Conservation (phyloP, 2,113 vertebrate genomes). For the Cygnus atratus region DNA sequence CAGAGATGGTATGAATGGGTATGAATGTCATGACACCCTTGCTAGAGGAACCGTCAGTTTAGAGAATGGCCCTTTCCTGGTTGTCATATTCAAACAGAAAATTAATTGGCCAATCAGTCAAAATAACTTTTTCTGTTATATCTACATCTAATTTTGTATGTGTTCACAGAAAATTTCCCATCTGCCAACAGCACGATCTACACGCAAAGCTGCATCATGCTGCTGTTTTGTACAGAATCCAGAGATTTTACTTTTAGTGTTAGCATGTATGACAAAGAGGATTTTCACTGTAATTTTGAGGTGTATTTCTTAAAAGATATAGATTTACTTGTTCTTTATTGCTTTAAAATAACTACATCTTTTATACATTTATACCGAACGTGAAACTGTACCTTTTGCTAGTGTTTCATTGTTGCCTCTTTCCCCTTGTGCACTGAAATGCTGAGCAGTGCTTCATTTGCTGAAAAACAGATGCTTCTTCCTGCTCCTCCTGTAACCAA, state of each 20-base stretch:
- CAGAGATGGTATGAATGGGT: background rate
- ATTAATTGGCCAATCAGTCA: background rate
- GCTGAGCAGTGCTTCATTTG: conserved; percentile 30
- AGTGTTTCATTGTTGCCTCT: background rate
- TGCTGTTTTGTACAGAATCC: background rate
- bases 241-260: background rate
- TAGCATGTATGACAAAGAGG: background rate
- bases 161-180: background rate
- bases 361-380: background rate
- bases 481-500: conserved; percentile 6
- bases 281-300: conserved; percentile 3
- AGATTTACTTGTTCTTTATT: background rate
- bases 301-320: background rate
- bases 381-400: background rate
- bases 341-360: background rate
- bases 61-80: background rate
- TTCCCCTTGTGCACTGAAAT: background rate
- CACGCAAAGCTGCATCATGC: background rate
- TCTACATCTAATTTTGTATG: background rate
- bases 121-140: background rate
- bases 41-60: background rate
- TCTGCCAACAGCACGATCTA: background rate
- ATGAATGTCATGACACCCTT: background rate
- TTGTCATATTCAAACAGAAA: background rate
- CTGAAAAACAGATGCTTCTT: conserved; percentile 40